Conservation (phyloP, 2,888 invertebrate species). For the Gisinianus flammeolus region DNA sequence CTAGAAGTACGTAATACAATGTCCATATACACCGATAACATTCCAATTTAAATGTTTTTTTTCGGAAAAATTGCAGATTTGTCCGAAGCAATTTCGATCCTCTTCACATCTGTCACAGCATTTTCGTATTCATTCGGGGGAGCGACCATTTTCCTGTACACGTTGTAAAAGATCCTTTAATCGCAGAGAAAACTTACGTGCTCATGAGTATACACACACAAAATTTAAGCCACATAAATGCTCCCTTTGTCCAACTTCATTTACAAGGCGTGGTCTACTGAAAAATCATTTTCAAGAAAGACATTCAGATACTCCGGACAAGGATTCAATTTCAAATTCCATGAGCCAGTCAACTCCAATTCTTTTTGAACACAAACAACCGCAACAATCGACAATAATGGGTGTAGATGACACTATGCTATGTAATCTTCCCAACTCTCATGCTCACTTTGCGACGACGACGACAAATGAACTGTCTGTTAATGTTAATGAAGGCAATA, state of each 20-base stretch:
- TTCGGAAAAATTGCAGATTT: constrained; percentile 33
- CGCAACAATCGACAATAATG: not conserved
- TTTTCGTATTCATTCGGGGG: constrained; percentile 32
- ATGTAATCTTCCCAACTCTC: not conserved
- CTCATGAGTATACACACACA: constrained; percentile 34
- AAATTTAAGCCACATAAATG: constrained; percentile 33
- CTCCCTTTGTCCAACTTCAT: constrained; percentile 20
- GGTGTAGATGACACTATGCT: not conserved
- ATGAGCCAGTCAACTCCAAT: not conserved
- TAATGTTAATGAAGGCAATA: too few species aligned
- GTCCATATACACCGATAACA: too few species aligned
- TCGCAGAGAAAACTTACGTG: constrained; percentile 38
- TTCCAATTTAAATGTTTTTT: not conserved
- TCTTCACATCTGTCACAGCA: constrained; percentile 35
- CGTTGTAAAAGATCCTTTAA: constrained; percentile 36
- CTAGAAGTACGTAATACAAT: too few species aligned
- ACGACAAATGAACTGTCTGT: not conserved
- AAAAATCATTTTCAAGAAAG: constrained; percentile 14
- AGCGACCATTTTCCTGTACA: constrained; percentile 20
- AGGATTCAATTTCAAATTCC: not conserved
- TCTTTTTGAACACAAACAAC: not conserved
- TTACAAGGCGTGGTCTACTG: constrained; percentile 25
- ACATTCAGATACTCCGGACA: not conserved
- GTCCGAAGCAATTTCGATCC: constrained; percentile 33
- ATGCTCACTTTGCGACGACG: not conserved